Base-by-base conservation (phyloP, 2,888 invertebrate genomes). In the Cryptocephalus moraei region DNA sequence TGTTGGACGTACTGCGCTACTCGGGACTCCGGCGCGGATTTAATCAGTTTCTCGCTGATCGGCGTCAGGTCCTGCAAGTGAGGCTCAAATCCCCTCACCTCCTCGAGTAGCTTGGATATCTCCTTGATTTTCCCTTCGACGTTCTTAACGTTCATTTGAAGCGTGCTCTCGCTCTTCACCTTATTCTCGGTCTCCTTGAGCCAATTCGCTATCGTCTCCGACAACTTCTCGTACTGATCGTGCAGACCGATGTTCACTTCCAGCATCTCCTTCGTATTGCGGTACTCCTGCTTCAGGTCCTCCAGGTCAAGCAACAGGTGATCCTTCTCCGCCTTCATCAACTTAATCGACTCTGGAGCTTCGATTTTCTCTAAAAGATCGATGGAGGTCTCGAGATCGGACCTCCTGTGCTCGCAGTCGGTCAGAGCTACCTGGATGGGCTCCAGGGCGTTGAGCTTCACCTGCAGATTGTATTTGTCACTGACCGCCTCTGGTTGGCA, bases 401-500 rank as follows among this genome's bases (percentile, higher is more conserved):
- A 63, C 55, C 84, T 80, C 49, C 82, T 78, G 2, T 71, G 72
- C 47, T 80, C 77, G 61, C 87, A 87, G 57, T 89, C 89, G 14
- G 73, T 71, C 36, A 90, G 78, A 14, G 84, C 84, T 51, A 76
- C 77, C 65, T 84, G 80, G 2, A 90, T 84, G 52, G 91, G 91
- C 48, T 75, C 73, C 33, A 93, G 67, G 0, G 90, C 85, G 1
- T 86, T 82, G 59, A 86, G 78, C 71, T 95, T 95, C 0, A 92
- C 90, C 74, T 94, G 91, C 32, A 94, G 75, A 64, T 91, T 92
- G 66, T 93, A 94, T 66, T 86, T 86, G 63, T 95, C 94, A 62
- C 90, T 91, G 33, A 84, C 82, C 1, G 85, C 79, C 63, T 94
- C 93, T 0, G 91, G 90, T 61, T 84, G 79, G 66, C 94, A 95